Evolutionary conservation across 2,888 invertebrate genomes (phyloP).

Genomic region (Deroplatys truncata): DNA sequence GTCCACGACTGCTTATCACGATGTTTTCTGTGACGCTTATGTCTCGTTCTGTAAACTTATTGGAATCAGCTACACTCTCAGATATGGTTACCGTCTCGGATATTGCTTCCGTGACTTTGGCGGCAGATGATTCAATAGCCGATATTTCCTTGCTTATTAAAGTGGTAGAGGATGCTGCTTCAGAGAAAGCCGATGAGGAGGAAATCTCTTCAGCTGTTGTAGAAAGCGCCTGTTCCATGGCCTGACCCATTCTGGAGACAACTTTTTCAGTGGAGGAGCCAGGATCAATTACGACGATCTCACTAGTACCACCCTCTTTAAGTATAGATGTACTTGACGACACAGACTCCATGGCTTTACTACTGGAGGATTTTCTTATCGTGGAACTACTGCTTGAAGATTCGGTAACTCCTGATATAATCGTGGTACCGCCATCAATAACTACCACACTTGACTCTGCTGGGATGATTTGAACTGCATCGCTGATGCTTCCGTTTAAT

Average conservation of each 20-base stretch:
- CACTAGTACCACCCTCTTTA: not conserved
- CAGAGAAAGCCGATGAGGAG: not conserved
- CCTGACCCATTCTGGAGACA: not conserved
- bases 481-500: not conserved
- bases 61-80: not conserved
- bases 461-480: not conserved
- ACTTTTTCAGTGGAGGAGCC: not conserved
- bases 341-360: not conserved
- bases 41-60: not conserved
- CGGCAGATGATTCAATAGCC: not conserved
- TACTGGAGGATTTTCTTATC: constrained; percentile 13
- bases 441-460: not conserved
- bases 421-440: not conserved
- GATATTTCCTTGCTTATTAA: not conserved
- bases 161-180: constrained; percentile 5
- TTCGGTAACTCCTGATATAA: not conserved
- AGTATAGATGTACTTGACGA: not conserved
- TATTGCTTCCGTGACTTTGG: not conserved
- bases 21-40: not conserved
- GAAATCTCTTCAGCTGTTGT: not conserved
- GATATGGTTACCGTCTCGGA: not conserved
- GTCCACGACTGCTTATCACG: not conserved
- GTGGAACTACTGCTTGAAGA: constrained; percentile 3
- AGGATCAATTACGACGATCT: not conserved
- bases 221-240: not conserved